Evolutionary conservation across 2,888 invertebrate species (phyloP).

Genomic region (Agonopterix arenella): DNA sequence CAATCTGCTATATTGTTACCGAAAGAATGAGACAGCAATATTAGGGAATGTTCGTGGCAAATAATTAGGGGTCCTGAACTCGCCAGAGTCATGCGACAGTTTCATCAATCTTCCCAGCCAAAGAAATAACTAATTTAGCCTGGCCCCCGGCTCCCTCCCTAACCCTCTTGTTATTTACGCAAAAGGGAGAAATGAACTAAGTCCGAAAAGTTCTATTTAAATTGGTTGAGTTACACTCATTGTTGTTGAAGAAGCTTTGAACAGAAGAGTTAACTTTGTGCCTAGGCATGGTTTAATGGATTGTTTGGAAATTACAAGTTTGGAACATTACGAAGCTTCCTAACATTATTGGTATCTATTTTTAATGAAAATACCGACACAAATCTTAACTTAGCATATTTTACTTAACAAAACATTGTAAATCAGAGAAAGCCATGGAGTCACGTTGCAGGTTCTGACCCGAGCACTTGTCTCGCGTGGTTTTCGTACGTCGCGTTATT

Average conservation of each 20-base stretch:
- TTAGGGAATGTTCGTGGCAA: constrained; percentile 7
- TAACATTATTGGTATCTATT: too few species aligned
- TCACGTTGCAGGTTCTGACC: too few species aligned
- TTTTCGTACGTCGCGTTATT: too few species aligned
- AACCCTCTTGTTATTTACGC: constrained; percentile 16
- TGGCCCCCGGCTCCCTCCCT: constrained; percentile 22
- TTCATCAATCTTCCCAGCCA: constrained; percentile 37
- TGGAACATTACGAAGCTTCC: neutral
- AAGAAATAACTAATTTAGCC: constrained; percentile 36
- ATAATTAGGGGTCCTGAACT: constrained; percentile 10
- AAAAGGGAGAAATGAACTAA: constrained; percentile 30
- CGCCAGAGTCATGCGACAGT: constrained; percentile 27
- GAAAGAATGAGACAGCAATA: neutral
- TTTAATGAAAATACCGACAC: too few species aligned
- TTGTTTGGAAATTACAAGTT: constrained; percentile 18
- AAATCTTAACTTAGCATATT: too few species aligned
- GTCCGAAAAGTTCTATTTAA: constrained; percentile 26
- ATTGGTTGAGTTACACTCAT: constrained; percentile 27
- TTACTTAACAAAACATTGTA: too few species aligned
- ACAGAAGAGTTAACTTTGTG: constrained; percentile 21
- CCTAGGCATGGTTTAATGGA: constrained; percentile 20
- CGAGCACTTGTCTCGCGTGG: too few species aligned
- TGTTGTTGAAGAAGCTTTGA: constrained; percentile 22
- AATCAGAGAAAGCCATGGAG: too few species aligned
- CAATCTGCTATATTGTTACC: too few species aligned